Base-by-base conservation (phyloP, 2,888 invertebrate species). In the Lithophane semibrunnea region DNA sequence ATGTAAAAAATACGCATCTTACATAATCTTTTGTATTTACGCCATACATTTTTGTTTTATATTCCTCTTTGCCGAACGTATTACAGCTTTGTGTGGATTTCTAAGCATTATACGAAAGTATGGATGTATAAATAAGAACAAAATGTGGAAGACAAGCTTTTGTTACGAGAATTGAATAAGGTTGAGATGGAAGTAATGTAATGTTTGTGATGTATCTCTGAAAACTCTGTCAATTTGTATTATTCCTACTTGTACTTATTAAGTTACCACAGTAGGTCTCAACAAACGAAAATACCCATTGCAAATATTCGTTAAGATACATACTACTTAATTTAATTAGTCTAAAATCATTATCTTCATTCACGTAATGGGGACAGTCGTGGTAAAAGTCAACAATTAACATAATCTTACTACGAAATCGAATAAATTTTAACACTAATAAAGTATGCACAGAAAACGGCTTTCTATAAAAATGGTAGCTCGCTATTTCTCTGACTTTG, bases 1-100 rank as follows among this genome's bases (percentile, higher is more conserved):
- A 77, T 56, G 66, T 75, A 60, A 73, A 77, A 74, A 74, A 79
- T 66, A 80, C 68, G 37, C 56, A 68, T 52, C 58, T 52, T 64
- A 63, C 18, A 73, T 70, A 52, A 83, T 54, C 61, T 54, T 54
- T 67, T 67, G 44, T 82, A 69, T 73, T 72, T 63, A 52, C 21
- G 56, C 54, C 68, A 56, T 44, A 69, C 9, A 73, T 73, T 69
- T 73, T 61, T 52, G 47, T 83, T 72, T 66, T 52, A 54, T 78
- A 69, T 69, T 65, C 64, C 49, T 72, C n/a, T 63, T 37, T 24
- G 29, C 44, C 49, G 29, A 61, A 72, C 42, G 12, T 71, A 16
- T 71, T 13, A 52, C 29, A 69, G 21, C 49, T 69, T 78, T 78
- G 49, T 65, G 78, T 42, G 37, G 49, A 42, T 68, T 73, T 52